Base-by-base conservation (phyloP, 37 sponge, comb jelly and placozoan genomes). In the Beroe ovata region DNA sequence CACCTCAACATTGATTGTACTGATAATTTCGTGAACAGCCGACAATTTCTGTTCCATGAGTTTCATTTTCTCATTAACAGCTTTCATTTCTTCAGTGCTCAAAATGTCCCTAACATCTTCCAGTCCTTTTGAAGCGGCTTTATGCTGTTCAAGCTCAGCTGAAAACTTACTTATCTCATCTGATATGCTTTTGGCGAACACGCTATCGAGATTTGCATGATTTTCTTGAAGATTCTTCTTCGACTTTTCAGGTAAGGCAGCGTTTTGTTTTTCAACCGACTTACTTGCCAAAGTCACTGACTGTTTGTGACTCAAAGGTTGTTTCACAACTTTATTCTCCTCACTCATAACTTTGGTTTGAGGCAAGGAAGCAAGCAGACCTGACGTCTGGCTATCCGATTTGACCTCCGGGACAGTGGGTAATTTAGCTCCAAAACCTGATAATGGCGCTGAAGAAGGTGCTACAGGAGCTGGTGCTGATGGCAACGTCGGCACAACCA, bases 91-190 rank as follows among this genome's bases (percentile, higher is more conserved):
- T 16, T 77, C 54, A 32, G 20, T 77, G 33, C 54, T 42, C 35
- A 77, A 29, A 42, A 77, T 77, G 41, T 77, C 84, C 47, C 41
- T 77, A 25, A 77, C 84, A 40, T 77, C 84, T 39, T 77, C 84
- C 11, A 77, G 38, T 42, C 84, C 8, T 0, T 39, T 42, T 2
- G 54, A 42, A 23, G 42, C 35, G 3, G 23, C 28, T 23, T 77
- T 77, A 35, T 77, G 84, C 38, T 77, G 84, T 29, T 39, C 84
- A 25, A 77, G 41, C 21, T 42, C 22, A 23, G 35, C 26, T 18
- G 38, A 32, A 36, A 77, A 77, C 16, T 77, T 77, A 0, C 19
- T 8, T n/a, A 77, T 36, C 47, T 77, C 84, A 2, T 77, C 84
- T 21, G 39, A 42, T 42, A 77, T 77, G 54, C 84, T 77, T 25